Conservation (phyloP, 1,140 invertebrate species). For the Plutomurus gul region DNA sequence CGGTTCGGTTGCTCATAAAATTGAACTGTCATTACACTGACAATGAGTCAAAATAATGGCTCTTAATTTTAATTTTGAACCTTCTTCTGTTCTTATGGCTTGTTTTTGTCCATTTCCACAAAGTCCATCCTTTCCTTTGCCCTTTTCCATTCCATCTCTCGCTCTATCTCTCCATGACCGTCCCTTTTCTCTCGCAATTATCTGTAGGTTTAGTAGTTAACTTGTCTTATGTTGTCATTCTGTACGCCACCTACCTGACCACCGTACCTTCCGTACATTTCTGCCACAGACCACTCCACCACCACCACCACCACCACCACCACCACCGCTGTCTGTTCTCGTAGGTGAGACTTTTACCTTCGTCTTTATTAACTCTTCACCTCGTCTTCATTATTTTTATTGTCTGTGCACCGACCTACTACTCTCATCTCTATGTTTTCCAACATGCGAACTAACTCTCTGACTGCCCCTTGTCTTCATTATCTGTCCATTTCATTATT, state of each 20-base stretch:
- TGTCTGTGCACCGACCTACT: not conserved
- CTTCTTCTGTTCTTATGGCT: not conserved
- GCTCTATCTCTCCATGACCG: not conserved
- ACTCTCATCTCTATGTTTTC: not conserved
- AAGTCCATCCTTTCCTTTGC: too few species aligned
- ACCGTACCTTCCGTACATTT: too few species aligned
- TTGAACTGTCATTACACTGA: constrained; percentile 26
- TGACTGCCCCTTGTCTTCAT: not conserved
- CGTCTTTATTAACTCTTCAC: constrained; percentile 1
- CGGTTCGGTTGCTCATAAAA: constrained; percentile 2
- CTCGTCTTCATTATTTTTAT: constrained; percentile 15
- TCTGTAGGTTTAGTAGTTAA: constrained; percentile 15
- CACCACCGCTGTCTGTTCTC: too few species aligned
- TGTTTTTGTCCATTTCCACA: too few species aligned
- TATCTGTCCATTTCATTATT: too few species aligned
- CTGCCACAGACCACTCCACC: too few species aligned
- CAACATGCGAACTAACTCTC: constrained; percentile 6
- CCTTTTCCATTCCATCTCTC: not conserved
- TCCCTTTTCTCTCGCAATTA: not conserved
- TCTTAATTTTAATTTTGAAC: constrained; percentile 30
- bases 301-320: too few species aligned
- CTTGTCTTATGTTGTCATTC: constrained; percentile 13
- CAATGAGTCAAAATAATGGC: constrained; percentile 23
- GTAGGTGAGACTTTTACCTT: not conserved
- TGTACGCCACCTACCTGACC: constrained; percentile 5